A percentile compares a stretch with the other conserved stretches of the same genome.
These are phyloP conservation scores for Noctua janthe DNA, from an alignment of 2,888 invertebrate genomes.

Conservation along the genomic window DNA sequence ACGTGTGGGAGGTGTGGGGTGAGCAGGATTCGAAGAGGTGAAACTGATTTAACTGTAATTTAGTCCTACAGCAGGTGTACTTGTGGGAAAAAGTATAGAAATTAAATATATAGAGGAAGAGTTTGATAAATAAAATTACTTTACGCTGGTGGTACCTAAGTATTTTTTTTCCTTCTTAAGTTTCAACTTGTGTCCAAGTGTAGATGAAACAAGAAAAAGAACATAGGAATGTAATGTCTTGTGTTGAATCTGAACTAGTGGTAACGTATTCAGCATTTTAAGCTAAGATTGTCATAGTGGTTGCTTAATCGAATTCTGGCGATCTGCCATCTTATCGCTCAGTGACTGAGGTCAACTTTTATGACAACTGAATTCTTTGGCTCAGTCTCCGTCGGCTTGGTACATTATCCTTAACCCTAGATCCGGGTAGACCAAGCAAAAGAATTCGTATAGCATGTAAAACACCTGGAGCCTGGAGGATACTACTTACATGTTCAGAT, in stretches of 20 bases:
- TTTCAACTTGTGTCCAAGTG: not conserved
- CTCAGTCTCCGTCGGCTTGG: not conserved
- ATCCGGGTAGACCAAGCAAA: constrained; percentile 7
- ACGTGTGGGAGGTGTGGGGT: not conserved
- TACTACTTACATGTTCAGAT: not conserved
- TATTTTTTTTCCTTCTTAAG: not conserved
- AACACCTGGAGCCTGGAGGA: not conserved
- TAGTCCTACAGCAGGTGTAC: not conserved
- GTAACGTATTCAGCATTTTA: constrained; percentile 16
- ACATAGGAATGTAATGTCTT: not conserved
- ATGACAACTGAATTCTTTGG: constrained; percentile 12
- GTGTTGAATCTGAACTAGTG: not conserved
- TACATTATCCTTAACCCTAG: not conserved
- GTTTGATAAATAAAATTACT: not conserved
- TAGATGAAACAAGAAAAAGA: not conserved
- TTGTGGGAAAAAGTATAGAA: not conserved
- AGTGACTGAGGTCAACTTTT: constrained; percentile 1
- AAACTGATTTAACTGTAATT: not conserved
- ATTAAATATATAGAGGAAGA: not conserved
- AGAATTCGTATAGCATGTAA: not conserved
- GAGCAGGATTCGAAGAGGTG: not conserved
- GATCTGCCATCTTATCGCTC: not conserved
- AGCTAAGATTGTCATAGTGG: constrained; percentile 4
- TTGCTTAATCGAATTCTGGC: constrained; percentile 10
- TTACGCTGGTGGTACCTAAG: not conserved